Evolutionary conservation across 2,113 vertebrate genomes (phyloP), one percentile per base, ranked within the genome.

Genomic region (Azemiops feae): DNA sequence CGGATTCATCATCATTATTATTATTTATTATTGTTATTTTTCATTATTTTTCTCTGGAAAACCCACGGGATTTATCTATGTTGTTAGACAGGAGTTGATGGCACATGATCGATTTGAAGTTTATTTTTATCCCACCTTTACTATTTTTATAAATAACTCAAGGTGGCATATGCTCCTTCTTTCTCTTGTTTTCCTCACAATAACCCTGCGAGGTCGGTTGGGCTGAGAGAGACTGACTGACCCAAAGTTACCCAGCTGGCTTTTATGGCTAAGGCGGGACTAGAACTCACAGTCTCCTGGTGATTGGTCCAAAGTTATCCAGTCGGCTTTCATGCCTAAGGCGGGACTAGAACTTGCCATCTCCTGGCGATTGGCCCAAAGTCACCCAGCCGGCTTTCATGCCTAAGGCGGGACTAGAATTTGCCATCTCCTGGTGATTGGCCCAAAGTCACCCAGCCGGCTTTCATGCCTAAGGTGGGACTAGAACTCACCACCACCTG

Each of bases 351-450:
- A 58, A 52, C 52, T 58, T 25, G 3, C 2, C 5, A 3, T 58
- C 23, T 27, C 57, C 58, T 30, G 58, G 27, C 4, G 11, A 52
- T 52, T 52, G 52, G 52, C 52, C 52, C 52, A 52, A 52, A 52
- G 52, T 52, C 52, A 52, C 11, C 52, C 2, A 52, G 11, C 2
- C 2, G 10, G 2, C 52, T 52, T 52, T 12, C 11, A 52, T 52
- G 10, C 52, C 11, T 52, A 12, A 53, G 12, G 12, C 2, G 52
- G 11, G 52, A 53, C 52, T 53, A 53, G 52, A 53, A 53, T 11
- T 53, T 11, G 7, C 8, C 1, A 0, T 50, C 7, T 50, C 47
- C 47, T 8, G 8, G 8, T 0, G 8, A 50, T 9, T 50, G 47
- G 47, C 47, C 47, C 47, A 50, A 50, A 50, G 47, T 50, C 47